Base-by-base conservation (phyloP, 2,888 invertebrate genomes). In the Epistrophe eligans region DNA sequence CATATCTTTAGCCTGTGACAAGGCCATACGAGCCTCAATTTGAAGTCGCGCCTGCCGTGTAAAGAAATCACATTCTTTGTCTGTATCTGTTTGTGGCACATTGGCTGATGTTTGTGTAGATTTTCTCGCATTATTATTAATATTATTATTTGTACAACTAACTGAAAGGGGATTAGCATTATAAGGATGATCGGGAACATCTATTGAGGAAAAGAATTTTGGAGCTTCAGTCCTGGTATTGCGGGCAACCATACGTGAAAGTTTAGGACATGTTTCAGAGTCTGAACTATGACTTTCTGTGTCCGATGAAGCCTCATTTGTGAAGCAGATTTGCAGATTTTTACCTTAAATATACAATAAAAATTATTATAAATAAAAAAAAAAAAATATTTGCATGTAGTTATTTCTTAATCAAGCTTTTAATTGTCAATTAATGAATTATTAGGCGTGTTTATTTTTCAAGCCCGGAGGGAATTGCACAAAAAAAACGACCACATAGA, bases 291-390 rank as follows among this genome's bases (percentile, higher is more conserved):
- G 96, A 90, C 96, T 96, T 92, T 97, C 97, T 90, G 95, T 96
- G 92, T 97, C 97, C 71, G 97, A 97, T 83, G 96, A 96, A 77
- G 97, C 96, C 93, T 98, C 98, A 93, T 98, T 98, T 97, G 98
- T 97, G 93, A 98, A 98, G 94, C 98, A 98, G 91, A 98, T 98
- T 94, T 98, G 98, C 71, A 98, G 95, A 94, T 98, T 98, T 96
- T 97, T 98, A 89, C 97, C 97, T 97, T 15, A 43, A 43, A 15
- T 43, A 40, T 0, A 6, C 3, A 43, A 6, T 6, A 43, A 3
- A 38, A 11, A 50, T 32, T 6, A 32, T 32, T 24, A 24, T n/a
- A n/a, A n/a, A n/a, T n/a, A n/a, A n/a, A n/a, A n/a, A n/a, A n/a
- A n/a, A n/a, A n/a, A n/a, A n/a, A n/a, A n/a, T n/a, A n/a, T n/a